Evolutionary conservation across 1,140 invertebrate species (phyloP).

Genomic region (Drosophila saltans): DNA sequence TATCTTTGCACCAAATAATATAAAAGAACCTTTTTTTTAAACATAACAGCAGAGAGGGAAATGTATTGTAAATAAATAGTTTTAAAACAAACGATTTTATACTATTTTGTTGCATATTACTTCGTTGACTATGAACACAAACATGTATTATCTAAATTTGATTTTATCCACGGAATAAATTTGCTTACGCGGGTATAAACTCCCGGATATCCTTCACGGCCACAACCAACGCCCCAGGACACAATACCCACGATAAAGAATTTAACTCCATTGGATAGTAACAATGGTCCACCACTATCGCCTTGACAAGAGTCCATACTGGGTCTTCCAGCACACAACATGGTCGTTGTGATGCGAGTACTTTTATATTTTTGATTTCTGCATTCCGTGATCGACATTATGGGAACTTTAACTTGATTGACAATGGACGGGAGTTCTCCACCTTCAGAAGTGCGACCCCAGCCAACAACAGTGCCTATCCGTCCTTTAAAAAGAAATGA

Average conservation of each 20-base stretch:
- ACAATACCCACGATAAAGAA: slow-evolving; percentile 89
- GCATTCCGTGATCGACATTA: slow-evolving; percentile 90
- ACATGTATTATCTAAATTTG: slow-evolving; percentile 82
- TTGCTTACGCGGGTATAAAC: slow-evolving; percentile 82
- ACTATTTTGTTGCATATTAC: slow-evolving; percentile 38
- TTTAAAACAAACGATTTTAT: slow-evolving; percentile 14
- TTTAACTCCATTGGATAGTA: slow-evolving; percentile 88
- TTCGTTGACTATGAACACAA: slow-evolving; percentile 73
- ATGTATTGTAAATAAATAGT: slow-evolving; percentile 12
- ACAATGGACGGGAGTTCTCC: slow-evolving; percentile 91
- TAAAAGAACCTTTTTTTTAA: neutral
- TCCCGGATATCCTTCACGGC: slow-evolving; percentile 86
- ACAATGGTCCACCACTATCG: slow-evolving; percentile 91
- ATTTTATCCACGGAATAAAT: slow-evolving; percentile 82
- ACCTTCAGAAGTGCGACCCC: slow-evolving; percentile 92
- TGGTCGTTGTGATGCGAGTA: slow-evolving; percentile 90
- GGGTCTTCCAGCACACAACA: slow-evolving; percentile 91
- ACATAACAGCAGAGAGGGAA: slow-evolving; percentile 5
- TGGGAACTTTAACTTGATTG: slow-evolving; percentile 93
- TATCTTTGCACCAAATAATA: neutral
- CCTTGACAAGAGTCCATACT: slow-evolving; percentile 93
- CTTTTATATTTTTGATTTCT: slow-evolving; percentile 91
- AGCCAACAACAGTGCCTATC: slow-evolving; percentile 90
- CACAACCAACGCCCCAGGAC: slow-evolving; percentile 89
- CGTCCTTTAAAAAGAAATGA: slow-evolving; percentile 49